Evolutionary conservation across 2,888 invertebrate genomes (phyloP), one percentile per base, ranked within the genome.

Genomic region (Apotomis betuletana): DNA sequence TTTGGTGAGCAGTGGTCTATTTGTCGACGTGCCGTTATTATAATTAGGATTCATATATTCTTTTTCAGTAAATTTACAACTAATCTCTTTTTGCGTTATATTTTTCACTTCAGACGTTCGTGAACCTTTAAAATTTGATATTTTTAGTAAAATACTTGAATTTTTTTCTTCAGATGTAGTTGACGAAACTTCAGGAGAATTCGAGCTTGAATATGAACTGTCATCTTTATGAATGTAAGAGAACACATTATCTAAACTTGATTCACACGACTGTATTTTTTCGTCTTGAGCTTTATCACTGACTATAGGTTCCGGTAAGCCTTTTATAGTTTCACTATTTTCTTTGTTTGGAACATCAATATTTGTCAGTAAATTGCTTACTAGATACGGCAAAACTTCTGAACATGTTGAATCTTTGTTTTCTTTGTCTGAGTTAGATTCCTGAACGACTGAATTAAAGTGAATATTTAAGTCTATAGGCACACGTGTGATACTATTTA

Each of bases 151-250:
- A 77, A 92, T 89, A 64, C 84, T 79, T 0, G 91, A 87, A 76
- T 79, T 85, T 75, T 86, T 92, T 74, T 92, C 92, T 79, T 93
- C 92, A 15, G 90, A 86, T n/a, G 92, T 93, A 15, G 92, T 93
- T 27, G 92, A 92, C 5, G 92, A 90, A 12, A 93, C 92, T 85
- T 93, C 92, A 5, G 92, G 91, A 5, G 92, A 92, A 79, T 90
- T 91, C 62, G 88, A 87, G 49, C 80, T 79, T 44, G 79, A 79
- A 76, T 81, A 83, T 36, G 73, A 67, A 74, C 76, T 79, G 68
- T 83, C 82, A 62, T 80, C 82, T 74, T 78, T 81, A 59, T 81
- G 75, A 60, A 79, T 80, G 74, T 81, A 84, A 62, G 81, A 76
- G 74, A 86, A 82, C 44, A 84, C 80, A 75, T 84, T 79, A 77